Base-by-base conservation (phyloP, 2,113 vertebrate species). In the Chrysochloris asiatica region DNA sequence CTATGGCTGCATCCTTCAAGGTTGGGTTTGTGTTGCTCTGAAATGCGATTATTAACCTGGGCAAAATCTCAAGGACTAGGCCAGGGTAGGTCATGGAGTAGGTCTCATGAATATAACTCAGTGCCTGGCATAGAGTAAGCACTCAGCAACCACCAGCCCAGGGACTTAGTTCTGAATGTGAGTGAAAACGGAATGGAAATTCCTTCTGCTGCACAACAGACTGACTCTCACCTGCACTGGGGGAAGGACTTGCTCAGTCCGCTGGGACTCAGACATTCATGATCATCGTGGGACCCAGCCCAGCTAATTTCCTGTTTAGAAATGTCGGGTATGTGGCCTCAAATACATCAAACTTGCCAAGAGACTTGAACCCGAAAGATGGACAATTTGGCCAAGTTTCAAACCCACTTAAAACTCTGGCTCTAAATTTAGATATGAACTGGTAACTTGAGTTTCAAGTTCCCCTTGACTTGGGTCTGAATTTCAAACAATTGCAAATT, bases 361-460 rank as follows among this genome's bases (percentile, higher is more conserved):
- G 86, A 93, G 90, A 81, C 85, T 92, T 86, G 92, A 94, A 77
- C 80, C 93, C 36, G 12, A 83, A 82, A 95, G 93, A 95, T 88
- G 90, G 92, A 94, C 93, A 59, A 92, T 94, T 95, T 93, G 95
- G 92, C 84, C 30, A 33, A 33, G 38, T 86, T 96, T 95, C 93
- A 96, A 96, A 95, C 80, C 91, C 93, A 86, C 93, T 92, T 59
- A 89, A 59, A 95, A 76, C 75, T 43, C 83, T 14, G 73, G 65
- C 52, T 93, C 89, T 90, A 96, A 96, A 91, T 94, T 93, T 94
- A 92, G 84, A 85, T 76, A 54, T 65, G 84, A 94, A 84, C 87
- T 89, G 73, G 82, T 65, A 86, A 92, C 84, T 86, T 26, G 81
- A 94, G 94, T 94, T 95, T 95, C 95, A 93, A 88, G 95, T 97